Conservation (phyloP, 2,113 vertebrate species). For the Mustela lutreola region DNA sequence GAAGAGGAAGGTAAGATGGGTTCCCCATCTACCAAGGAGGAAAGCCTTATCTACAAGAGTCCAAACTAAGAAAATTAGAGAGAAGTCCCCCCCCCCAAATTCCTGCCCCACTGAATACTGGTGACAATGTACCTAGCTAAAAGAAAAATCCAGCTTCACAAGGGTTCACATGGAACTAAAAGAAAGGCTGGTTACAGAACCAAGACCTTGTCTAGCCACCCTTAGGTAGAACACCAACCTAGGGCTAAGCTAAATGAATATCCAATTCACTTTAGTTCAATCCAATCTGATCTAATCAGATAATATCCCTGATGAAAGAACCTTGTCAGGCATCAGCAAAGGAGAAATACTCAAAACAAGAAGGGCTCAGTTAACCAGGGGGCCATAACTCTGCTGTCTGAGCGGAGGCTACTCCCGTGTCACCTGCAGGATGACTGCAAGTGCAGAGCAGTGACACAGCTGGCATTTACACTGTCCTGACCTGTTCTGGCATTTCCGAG, state of each 20-base stretch:
- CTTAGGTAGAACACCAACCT: background rate
- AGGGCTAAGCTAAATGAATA: background rate
- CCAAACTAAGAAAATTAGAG: background rate
- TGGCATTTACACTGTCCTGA: background rate
- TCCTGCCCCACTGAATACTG: background rate
- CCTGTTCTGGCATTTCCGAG: background rate
- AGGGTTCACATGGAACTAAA: background rate
- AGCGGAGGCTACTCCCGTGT: no score
- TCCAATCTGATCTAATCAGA: background rate
- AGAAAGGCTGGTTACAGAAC: background rate
- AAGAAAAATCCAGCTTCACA: background rate
- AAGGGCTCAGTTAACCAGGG: background rate
- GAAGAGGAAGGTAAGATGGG: background rate
- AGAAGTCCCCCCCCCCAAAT: background rate
- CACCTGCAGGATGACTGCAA: background rate
- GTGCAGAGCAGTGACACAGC: background rate
- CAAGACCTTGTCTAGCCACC: background rate
- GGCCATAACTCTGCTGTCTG: background rate
- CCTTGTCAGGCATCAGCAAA: background rate
- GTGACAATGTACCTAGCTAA: background rate
- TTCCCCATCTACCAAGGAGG: background rate
- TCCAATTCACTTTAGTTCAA: background rate
- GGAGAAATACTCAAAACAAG: background rate
- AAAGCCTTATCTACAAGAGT: background rate
- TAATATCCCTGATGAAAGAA: background rate